Conservation (phyloP, 1,140 invertebrate genomes). For the Tetragonula clypearis region DNA sequence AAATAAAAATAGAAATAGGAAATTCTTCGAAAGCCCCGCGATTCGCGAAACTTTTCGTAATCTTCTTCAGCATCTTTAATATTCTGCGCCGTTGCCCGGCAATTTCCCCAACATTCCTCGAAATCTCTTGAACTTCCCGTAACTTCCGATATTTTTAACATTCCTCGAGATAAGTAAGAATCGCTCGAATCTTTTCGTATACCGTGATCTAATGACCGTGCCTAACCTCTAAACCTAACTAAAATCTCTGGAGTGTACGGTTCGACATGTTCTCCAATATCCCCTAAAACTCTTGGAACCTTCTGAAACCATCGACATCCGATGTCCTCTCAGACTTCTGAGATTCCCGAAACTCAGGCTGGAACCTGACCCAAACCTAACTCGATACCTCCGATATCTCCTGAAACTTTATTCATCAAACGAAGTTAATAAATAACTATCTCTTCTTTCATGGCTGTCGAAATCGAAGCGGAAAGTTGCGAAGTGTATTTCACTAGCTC, state of each 20-base stretch:
- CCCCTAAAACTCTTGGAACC: slow-evolving; percentile 4
- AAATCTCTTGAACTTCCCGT: neutral
- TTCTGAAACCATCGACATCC: neutral
- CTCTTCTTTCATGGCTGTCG: neutral
- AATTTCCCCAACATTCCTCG: neutral
- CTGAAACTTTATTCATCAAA: neutral
- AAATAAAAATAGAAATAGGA: neutral
- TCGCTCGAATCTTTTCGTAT: neutral
- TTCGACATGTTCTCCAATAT: slow-evolving; percentile 5
- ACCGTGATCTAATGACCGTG: neutral
- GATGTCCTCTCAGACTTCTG: slow-evolving; percentile 12
- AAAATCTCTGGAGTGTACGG: neutral
- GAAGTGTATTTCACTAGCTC: neutral
- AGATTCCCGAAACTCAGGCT: neutral
- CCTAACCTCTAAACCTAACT: neutral
- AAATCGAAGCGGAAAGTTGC: neutral
- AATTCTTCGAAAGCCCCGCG: neutral
- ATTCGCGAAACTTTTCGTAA: neutral
- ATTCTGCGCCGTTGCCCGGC: neutral
- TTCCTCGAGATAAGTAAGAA: neutral
- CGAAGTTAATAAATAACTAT: neutral
- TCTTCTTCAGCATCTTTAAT: neutral
- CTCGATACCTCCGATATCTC: neutral
- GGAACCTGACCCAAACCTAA: neutral
- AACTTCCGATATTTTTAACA: neutral